Base-by-base conservation (phyloP, 2,888 invertebrate genomes). In the Coleophora flavipennella region DNA sequence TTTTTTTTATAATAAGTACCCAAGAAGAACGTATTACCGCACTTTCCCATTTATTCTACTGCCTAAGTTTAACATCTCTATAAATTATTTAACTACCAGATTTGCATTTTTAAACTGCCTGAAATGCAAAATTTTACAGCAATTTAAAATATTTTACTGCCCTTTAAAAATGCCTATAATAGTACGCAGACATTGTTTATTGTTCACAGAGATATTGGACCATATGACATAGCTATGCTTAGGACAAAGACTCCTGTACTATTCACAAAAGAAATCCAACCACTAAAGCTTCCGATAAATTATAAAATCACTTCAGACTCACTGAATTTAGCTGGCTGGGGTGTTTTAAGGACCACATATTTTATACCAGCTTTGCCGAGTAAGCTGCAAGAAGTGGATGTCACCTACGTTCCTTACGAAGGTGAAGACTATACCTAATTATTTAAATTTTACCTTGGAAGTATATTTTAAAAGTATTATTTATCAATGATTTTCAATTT, bases 171-270 rank as follows among this genome's bases (percentile, higher is more conserved):
- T 27, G 28, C 8, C 8, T 2, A 9, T 9, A 27, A 27, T 27
- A 27, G 10, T 9, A 27, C 10, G 28, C 28, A 9, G 28, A 27
- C 10, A 27, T 27, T 27, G 1, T 35, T 35, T 33, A 2, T 28
- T 1, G 14, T 29, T 61, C 67, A 38, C 55, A 81, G 84, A 28
- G 77, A 68, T 1, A 72, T 86, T 25, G 80, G 76, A 8, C 71
- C 79, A 13, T 77, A 87, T 47, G 89, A 89, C 51, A 84, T 89
- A 39, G 88, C 87, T 3, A 56, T 89, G 25, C 63, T 89, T 2
- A 67, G 60, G 44, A 68, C 79, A 12, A 53, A 47, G 26, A 49
- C 49, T 3, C 65, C 73, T 2, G 73, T 85, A 34, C 45, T 39
- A 13, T 76, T 69, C 39, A 75, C 73, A 8, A 63, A 67, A 26